Evolutionary conservation across 2,888 invertebrate species (phyloP).

Genomic region (Himalopsyche kuldschensis): DNA sequence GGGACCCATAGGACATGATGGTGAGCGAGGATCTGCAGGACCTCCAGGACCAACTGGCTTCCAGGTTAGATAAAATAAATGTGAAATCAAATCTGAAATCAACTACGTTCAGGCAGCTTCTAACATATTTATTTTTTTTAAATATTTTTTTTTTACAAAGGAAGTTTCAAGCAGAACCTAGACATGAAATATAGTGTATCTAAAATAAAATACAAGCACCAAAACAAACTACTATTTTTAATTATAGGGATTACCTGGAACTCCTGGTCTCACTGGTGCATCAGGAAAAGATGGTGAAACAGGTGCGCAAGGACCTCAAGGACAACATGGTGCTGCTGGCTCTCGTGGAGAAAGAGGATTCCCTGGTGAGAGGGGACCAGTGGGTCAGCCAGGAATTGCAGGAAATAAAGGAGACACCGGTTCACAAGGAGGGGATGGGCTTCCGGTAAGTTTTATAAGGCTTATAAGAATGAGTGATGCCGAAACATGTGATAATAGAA

Average conservation of each 20-base stretch:
- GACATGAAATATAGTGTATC: not conserved
- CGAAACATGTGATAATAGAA: no score
- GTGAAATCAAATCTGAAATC: not conserved
- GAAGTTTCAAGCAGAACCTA: no score
- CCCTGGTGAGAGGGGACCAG: constrained; percentile 73
- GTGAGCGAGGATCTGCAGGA: constrained; percentile 77
- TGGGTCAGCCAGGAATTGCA: constrained; percentile 67
- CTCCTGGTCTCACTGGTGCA: constrained; percentile 70
- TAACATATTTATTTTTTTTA: no score
- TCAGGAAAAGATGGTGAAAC: constrained; percentile 81
- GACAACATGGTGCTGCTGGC: constrained; percentile 63
- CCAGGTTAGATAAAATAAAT: constrained; percentile 59
- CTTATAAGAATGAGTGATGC: not conserved
- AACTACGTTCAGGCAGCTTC: not conserved
- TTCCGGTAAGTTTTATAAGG: constrained; percentile 55
- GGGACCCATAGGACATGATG: constrained; percentile 71
- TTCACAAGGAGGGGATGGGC: constrained; percentile 69
- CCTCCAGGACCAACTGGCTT: constrained; percentile 78
- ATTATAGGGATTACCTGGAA: constrained; percentile 70
- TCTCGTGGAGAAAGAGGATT: constrained; percentile 70
- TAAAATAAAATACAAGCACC: not conserved
- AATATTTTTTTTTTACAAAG: no score
- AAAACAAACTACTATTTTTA: not conserved
- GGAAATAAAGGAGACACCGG: constrained; percentile 70
- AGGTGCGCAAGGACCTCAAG: constrained; percentile 69